Evolutionary conservation across 2,113 vertebrate genomes (phyloP), one percentile per base, ranked within the genome.

Genomic region (Myotis yumanensis): DNA sequence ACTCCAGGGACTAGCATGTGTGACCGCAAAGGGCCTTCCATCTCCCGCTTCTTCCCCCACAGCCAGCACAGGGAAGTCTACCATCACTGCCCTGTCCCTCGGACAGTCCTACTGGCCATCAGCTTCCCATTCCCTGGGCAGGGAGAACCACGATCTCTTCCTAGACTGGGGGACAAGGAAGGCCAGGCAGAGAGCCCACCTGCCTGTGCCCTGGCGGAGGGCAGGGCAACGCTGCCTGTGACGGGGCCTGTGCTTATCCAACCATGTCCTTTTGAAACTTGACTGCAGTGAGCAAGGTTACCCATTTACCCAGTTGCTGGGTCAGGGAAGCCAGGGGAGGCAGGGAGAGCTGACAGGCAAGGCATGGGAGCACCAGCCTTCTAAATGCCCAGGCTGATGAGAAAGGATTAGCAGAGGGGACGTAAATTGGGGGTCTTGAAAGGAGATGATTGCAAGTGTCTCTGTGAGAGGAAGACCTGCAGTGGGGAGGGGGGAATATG

Each of bases 351-450:
- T 2, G 48, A 76, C 18, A 7, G 43, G 8, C 20, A 18, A 4
- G 43, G 46, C 9, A 9, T 17, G 2, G 18, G 59, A 28, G 17
- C 28, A 11, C 16, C 20, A 9, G 18, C 6, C 3, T 16, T n/a
- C 71, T 22, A 6, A 66, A 6, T 11, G 3, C 40, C 54, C 16
- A 4, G 51, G 40, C 57, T 35, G 20, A 51, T 18, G 43, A 62
- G 76, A 43, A 77, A 75, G 71, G 28, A 57, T 35, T 57, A 9
- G 12, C 59, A 37, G 52, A n/a, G 62, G 3, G 11, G 48, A 12
- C 2, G 0, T 25, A 1, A 23, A 54, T 11, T 17, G 51, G 22
- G 23, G n/a, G 18, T 37, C 28, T 68, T 4, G 0, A 66, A 51
- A 23, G 75, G 51, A 51, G 48, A 5, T 30, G 35, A 48, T 4